Percentiles rank a stretch among this genome's conserved stretches.
Conservation (phyloP, 2,113 vertebrate genomes). For the Serranochromis macrocephalus region DNA sequence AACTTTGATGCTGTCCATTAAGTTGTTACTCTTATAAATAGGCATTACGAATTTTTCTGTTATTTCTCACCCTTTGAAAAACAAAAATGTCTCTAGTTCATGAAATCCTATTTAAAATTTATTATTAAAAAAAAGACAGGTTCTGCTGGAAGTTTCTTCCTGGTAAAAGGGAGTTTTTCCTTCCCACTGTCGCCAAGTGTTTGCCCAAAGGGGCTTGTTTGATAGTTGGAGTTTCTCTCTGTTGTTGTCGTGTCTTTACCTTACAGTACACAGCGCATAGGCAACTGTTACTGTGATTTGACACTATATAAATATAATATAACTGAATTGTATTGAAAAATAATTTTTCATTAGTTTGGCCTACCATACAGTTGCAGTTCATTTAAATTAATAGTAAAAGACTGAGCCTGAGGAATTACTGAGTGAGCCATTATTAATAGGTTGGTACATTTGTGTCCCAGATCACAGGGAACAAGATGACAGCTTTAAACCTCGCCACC, state of each 20-base stretch:
- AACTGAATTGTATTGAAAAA: not conserved
- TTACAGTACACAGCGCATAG: not conserved
- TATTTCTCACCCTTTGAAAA: not conserved
- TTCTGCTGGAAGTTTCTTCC: not conserved
- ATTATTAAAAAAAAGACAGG: not conserved
- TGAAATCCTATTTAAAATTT: not conserved
- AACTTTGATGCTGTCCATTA: not conserved
- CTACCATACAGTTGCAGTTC: not conserved
- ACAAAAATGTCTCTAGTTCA: not conserved
- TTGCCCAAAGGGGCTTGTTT: not conserved
- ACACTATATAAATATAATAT: not conserved
- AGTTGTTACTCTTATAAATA: not conserved
- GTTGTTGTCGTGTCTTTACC: not conserved
- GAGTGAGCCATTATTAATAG: not conserved
- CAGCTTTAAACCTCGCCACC: conserved; percentile 87
- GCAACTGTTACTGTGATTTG: not conserved
- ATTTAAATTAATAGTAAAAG: not conserved
- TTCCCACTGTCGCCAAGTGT: not conserved
- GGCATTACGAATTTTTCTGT: fast-evolving
- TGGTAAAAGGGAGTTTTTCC: not conserved
- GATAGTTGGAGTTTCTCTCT: not conserved
- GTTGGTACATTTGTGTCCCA: conserved; percentile 1
- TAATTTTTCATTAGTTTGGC: not conserved
- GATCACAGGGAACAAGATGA: conserved; percentile 95
- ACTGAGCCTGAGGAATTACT: not conserved